Percentiles rank a stretch among this genome's conserved stretches.
These are phyloP conservation scores for Sebastes iracundus DNA, from an alignment of 2,797 vertebrate genomes.

Conservation along the genomic window DNA sequence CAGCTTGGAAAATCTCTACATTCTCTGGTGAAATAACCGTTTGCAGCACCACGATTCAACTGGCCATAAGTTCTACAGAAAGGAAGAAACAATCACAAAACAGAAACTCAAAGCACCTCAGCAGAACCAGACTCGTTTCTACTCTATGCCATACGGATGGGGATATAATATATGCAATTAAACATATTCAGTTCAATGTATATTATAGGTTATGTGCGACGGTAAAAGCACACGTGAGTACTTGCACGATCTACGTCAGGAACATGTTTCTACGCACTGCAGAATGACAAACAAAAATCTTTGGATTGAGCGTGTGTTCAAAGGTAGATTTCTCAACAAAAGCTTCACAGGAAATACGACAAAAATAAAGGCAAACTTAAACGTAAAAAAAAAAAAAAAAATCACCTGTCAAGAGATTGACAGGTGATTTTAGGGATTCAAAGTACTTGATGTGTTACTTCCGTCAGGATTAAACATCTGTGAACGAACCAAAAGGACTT, in stretches of 20 bases:
- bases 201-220: slow-evolving; percentile 70
- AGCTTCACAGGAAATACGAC: slow-evolving; percentile 56
- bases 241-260: slow-evolving; percentile 70
- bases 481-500: slow-evolving; percentile 2
- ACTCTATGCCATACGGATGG: slow-evolving; percentile 66
- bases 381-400: slow-evolving; percentile 20
- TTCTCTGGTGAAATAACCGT: slow-evolving; percentile 55
- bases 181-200: slow-evolving; percentile 67
- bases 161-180: slow-evolving; percentile 67
- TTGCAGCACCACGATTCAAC: slow-evolving; percentile 73
- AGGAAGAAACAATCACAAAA: slow-evolving; percentile 62
- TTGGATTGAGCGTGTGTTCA: slow-evolving; percentile 79
- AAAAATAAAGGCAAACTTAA: slow-evolving; percentile 38
- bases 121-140: slow-evolving; percentile 70
- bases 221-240: slow-evolving; percentile 64
- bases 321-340: slow-evolving; percentile 69
- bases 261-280: slow-evolving; percentile 70
- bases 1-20: slow-evolving; percentile 52
- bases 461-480: slow-evolving; percentile 14
- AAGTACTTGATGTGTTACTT: slow-evolving; percentile 24
- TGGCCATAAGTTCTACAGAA: slow-evolving; percentile 65
- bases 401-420: not conserved
- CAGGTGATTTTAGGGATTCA: slow-evolving; percentile 22
- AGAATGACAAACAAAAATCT: slow-evolving; percentile 79
- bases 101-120: slow-evolving; percentile 60